Evolutionary conservation across 2,888 invertebrate species (phyloP).

Genomic region (Eupithecia inturbata): DNA sequence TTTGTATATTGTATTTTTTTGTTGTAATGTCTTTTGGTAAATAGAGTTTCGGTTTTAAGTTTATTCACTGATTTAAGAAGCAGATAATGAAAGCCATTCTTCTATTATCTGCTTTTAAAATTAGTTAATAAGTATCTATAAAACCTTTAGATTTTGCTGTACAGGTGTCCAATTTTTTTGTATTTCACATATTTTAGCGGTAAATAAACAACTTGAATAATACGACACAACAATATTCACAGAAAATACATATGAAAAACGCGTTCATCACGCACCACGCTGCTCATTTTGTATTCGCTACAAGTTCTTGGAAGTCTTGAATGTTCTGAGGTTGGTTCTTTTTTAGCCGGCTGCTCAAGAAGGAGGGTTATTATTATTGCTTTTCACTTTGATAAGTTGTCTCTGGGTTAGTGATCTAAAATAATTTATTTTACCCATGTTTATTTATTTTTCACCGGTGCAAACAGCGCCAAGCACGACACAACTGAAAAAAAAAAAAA

Average conservation of each 20-base stretch:
- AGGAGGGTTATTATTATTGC: background rate
- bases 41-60: background rate
- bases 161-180: background rate
- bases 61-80: background rate
- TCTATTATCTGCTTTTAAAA: background rate
- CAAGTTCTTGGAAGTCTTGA: background rate
- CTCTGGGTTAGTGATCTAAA: background rate
- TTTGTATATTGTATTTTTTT: too few relatives aligned
- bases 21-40: background rate
- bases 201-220: background rate
- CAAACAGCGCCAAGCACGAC: constrained; percentile 15
- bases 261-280: background rate
- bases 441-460: constrained; percentile 12
- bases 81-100: background rate
- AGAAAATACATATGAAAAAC: background rate
- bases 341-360: too few relatives aligned
- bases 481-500: constrained; percentile 28
- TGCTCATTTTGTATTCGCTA: background rate
- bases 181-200: background rate
- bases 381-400: background rate
- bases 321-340: too few relatives aligned
- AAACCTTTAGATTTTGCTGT: too few relatives aligned
- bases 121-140: background rate
- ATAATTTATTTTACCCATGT: background rate
- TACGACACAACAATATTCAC: background rate